Conservation (phyloP, 2,888 invertebrate species). For the Drosophila paramelanica region DNA sequence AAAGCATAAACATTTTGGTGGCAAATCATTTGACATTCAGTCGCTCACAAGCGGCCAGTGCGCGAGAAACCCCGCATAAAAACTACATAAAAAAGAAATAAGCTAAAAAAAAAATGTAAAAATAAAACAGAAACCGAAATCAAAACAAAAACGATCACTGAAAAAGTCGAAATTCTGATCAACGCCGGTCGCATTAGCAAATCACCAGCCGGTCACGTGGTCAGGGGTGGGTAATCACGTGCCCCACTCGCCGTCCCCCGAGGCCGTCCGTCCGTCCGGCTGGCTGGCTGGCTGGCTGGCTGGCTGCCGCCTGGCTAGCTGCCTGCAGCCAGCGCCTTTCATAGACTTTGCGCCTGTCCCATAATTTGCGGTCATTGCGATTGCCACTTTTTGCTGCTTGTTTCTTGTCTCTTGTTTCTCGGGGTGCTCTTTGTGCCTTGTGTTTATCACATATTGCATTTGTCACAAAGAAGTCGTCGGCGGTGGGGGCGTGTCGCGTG, state of each 20-base stretch:
- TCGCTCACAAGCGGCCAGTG: constrained; percentile 40
- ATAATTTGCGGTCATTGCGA: constrained; percentile 30
- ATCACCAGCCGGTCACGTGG: constrained; percentile 69
- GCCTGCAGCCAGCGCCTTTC: constrained; percentile 1
- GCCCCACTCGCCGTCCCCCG: not conserved
- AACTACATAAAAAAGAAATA: constrained; percentile 4
- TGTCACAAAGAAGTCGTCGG: constrained; percentile 29
- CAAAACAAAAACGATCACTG: constrained; percentile 42
- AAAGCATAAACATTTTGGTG: constrained; percentile 70
- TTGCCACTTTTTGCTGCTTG: constrained; percentile 17
- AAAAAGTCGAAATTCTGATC: constrained; percentile 38
- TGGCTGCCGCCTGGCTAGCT: not conserved
- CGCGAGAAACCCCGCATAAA: constrained; percentile 35
- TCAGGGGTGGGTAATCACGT: constrained; percentile 15
- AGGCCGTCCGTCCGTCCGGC: not conserved
- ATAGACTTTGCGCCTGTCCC: constrained; percentile 16
- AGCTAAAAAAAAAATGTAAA: constrained; percentile 8
- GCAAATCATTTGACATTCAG: constrained; percentile 77
- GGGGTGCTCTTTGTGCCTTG: constrained; percentile 42
- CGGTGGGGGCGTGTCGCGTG: constrained; percentile 49
- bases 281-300: no score
- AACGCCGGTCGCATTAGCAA: constrained; percentile 53
- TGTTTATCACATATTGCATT: constrained; percentile 55
- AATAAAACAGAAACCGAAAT: constrained; percentile 23
- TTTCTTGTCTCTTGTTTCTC: constrained; percentile 15